A percentile compares a stretch with the other conserved stretches of the same genome.
Evolutionary conservation across 2,888 invertebrate species (phyloP).

Genomic region (Macropis europaea): DNA sequence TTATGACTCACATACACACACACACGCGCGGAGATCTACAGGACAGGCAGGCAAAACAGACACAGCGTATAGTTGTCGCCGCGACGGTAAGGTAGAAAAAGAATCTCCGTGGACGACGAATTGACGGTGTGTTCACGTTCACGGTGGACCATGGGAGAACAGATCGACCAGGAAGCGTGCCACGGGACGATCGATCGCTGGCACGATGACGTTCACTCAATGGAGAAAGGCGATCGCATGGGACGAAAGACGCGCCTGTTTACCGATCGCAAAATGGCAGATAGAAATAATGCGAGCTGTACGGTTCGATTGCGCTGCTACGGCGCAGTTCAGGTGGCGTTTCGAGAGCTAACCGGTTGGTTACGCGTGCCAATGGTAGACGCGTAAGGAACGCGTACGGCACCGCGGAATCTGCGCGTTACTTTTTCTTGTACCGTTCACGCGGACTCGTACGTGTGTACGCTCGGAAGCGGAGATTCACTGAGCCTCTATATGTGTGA

Average conservation of each 20-base stretch:
- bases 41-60: conserved; percentile 35
- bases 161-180: background rate
- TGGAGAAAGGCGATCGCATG: conserved; percentile 5
- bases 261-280: conserved; percentile 61
- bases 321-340: conserved; percentile 31
- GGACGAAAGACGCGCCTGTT: conserved; percentile 40
- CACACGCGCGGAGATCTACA: too few species aligned
- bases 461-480: too few species aligned
- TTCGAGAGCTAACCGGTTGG: conserved; percentile 16
- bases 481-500: too few species aligned
- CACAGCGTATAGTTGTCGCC: background rate
- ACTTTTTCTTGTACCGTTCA: too few species aligned
- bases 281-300: conserved; percentile 17
- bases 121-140: too few species aligned
- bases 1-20: too few species aligned
- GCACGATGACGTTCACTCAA: background rate
- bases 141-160: background rate
- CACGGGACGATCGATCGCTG: background rate
- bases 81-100: too few species aligned
- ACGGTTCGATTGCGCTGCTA: conserved; percentile 5
- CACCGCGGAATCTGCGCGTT: too few species aligned
- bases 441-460: too few species aligned
- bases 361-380: conserved; percentile 14
- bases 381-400: too few species aligned
- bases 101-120: background rate